These are phyloP conservation scores for Falco concolor DNA, from an alignment of 2,797 vertebrate genomes.

Conservation along the genomic window DNA sequence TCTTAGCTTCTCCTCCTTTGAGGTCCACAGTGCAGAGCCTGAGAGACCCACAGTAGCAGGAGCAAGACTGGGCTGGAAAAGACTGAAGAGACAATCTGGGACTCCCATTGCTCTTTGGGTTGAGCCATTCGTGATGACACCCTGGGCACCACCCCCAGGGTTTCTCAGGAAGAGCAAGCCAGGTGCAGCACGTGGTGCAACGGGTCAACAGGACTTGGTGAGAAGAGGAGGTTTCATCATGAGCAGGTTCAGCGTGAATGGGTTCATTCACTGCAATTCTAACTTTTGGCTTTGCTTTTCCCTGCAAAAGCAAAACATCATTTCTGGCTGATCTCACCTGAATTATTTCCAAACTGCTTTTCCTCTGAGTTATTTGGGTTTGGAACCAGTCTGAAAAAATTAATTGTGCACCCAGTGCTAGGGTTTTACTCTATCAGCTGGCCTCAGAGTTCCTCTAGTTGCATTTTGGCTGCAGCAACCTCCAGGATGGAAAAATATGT, in stretches of 20 bases:
- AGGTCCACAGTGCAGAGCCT: neutral
- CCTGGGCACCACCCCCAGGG: neutral
- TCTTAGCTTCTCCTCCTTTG: neutral
- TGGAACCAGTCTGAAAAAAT: slow-evolving; percentile 9
- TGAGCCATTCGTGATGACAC: fast-evolving
- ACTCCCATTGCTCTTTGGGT: neutral
- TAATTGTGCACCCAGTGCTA: neutral
- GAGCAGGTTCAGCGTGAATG: neutral
- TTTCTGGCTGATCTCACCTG: slow-evolving; percentile 12
- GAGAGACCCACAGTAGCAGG: neutral
- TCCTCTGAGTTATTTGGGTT: neutral
- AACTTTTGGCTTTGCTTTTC: neutral
- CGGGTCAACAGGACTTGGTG: neutral
- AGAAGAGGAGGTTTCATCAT: neutral
- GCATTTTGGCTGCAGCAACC: neutral
- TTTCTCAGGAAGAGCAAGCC: neutral
- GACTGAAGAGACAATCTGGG: neutral
- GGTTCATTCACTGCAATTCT: neutral
- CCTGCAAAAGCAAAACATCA: neutral
- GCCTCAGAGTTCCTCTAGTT: neutral
- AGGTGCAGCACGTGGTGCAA: fast-evolving
- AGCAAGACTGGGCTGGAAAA: neutral
- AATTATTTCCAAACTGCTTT: slow-evolving; percentile 35
- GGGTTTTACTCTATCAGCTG: neutral
- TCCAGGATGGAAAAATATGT: neutral